These are phyloP conservation scores for Oreotragus oreotragus DNA, from an alignment of 2,113 vertebrate species.

Conservation along the genomic window DNA sequence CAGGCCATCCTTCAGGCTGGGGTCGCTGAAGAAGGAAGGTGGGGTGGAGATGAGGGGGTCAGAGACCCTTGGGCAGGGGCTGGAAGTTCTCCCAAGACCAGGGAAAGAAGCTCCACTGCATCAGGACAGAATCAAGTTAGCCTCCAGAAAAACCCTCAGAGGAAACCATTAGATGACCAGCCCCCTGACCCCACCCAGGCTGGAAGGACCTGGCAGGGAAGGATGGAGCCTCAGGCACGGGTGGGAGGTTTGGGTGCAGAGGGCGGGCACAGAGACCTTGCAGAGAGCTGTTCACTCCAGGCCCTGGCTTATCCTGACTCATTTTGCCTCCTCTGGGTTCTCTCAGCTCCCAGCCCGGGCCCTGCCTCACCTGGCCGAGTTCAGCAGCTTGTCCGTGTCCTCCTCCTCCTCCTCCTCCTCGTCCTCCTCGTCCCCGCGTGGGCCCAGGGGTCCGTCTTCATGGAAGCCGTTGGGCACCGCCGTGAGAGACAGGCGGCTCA, in stretches of 20 bases:
- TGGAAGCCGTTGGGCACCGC: constrained; percentile 93
- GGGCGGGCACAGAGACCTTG: not conserved
- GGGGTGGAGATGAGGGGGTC: not conserved
- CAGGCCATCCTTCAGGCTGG: constrained; percentile 90
- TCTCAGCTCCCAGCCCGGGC: not conserved
- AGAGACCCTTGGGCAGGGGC: not conserved
- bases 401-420: constrained; percentile 77
- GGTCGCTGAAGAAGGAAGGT: constrained; percentile 80
- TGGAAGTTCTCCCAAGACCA: not conserved
- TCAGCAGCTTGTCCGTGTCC: constrained; percentile 84
- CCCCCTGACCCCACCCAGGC: not conserved
- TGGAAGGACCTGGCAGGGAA: not conserved
- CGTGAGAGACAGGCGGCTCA: constrained; percentile 88
- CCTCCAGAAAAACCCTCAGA: not conserved
- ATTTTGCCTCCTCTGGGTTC: not conserved
- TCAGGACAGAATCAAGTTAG: not conserved
- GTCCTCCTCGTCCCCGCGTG: constrained; percentile 20
- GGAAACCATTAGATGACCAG: not conserved
- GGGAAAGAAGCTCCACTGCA: not conserved
- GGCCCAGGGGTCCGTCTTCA: constrained; percentile 67
- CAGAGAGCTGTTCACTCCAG: not conserved
- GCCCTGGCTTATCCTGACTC: not conserved
- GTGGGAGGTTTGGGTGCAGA: not conserved
- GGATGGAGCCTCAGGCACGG: not conserved
- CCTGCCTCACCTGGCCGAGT: constrained; percentile 89